phyloP scores from a whole-genome alignment of 2,113 vertebrate species.

The Lanius collurio region DNA sequence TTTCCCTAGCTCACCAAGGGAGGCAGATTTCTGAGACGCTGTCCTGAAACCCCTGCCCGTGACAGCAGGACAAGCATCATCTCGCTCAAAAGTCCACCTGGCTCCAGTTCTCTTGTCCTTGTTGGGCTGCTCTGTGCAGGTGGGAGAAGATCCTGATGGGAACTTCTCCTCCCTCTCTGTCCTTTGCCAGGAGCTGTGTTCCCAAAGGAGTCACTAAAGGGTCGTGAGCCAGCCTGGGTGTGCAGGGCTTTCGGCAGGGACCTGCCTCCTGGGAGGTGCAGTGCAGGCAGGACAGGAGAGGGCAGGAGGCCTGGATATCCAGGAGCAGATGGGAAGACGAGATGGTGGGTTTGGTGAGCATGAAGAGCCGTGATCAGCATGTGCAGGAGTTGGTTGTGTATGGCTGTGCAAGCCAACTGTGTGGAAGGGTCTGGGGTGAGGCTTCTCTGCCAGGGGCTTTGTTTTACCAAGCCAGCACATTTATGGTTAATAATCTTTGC shows the following conservation, averaged over 20 bases:
- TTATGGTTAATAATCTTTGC: not conserved
- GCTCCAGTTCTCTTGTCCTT: not conserved
- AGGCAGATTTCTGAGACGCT: not conserved
- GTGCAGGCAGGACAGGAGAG: rapidly evolving
- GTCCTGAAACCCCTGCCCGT: not conserved
- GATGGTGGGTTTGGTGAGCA: not conserved
- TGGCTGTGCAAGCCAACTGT: rapidly evolving
- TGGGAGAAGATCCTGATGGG: not conserved
- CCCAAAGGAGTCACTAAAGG: not conserved
- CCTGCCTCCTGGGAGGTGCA: not conserved
- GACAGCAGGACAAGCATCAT: rapidly evolving
- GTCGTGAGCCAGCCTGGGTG: rapidly evolving
- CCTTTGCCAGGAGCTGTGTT: not conserved
- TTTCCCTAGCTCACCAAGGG: not conserved
- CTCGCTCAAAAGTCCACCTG: not conserved
- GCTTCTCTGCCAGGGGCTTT: not conserved
- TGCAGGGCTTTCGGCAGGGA: not conserved
- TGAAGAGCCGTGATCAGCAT: not conserved
- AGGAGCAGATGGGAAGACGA: not conserved
- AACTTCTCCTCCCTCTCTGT: not conserved
- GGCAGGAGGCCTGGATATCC: not conserved
- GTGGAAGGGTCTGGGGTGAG: not conserved
- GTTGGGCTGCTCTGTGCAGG: not conserved
- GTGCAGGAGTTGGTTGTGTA: rapidly evolving
- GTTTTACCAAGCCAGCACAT: not conserved